These are phyloP conservation scores for Agrotis puta DNA, from an alignment of 2,888 invertebrate species.

Conservation along the genomic window DNA sequence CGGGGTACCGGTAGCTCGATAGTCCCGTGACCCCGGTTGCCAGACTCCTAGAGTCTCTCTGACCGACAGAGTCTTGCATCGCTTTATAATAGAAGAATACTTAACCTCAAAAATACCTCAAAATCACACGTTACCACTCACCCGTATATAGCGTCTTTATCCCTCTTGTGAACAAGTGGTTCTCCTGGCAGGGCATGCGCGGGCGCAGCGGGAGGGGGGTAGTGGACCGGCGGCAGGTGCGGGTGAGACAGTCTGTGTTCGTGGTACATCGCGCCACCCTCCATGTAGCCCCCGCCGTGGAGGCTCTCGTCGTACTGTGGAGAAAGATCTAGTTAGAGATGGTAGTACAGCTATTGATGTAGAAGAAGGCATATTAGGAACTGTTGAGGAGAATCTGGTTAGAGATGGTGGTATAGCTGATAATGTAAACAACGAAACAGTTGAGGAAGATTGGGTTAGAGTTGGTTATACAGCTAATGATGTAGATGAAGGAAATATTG, in stretches of 20 bases:
- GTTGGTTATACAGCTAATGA: neutral
- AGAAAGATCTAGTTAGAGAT: constrained; percentile 23
- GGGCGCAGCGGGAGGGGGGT: constrained; percentile 96
- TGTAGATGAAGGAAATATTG: neutral
- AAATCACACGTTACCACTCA: constrained; percentile 92
- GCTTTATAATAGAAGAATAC: neutral
- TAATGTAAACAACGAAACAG: neutral
- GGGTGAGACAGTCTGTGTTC: constrained; percentile 96
- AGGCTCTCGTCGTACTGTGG: constrained; percentile 98
- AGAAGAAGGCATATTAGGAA: neutral
- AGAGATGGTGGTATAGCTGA: too few species aligned
- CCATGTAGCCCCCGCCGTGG: constrained; percentile 96
- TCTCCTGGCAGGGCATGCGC: constrained; percentile 96
- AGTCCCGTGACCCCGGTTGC: too few species aligned
- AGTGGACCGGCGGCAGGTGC: constrained; percentile 93
- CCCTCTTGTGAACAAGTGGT: constrained; percentile 98
- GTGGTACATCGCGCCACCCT: constrained; percentile 94
- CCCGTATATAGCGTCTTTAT: constrained; percentile 99
- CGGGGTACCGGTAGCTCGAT: too few species aligned
- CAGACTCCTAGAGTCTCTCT: neutral
- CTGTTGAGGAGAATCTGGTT: neutral
- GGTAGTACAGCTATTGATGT: neutral
- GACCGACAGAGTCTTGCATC: too few species aligned
- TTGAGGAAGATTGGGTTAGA: neutral
- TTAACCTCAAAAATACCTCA: constrained; percentile 57